Evolutionary conservation across 2,797 vertebrate genomes (phyloP), one percentile per base, ranked within the genome.

Genomic region (Gallirallus australis): DNA sequence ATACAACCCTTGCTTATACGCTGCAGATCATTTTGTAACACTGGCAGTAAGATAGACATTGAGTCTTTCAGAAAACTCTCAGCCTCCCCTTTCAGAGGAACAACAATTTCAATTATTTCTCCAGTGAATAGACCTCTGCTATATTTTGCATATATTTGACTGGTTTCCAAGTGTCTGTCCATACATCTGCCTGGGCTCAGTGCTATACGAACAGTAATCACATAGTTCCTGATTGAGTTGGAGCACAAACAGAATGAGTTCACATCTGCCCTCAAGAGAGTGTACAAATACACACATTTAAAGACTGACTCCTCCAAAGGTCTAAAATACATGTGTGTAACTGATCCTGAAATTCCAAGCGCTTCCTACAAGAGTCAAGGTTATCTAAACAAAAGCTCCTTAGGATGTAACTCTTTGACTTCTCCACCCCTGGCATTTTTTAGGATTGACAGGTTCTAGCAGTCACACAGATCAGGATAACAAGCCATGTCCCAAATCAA

Each of bases 361-460:
- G 48, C 65, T 77, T 95, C 72, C 79, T 68, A 23, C 61, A 83
- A 69, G 33, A 90, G 80, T 19, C 42, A 86, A 81, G 82, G 86
- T 91, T 95, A 86, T 68, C 72, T 81, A 91, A 92, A 95, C 79
- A 71, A 82, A 89, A 35, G 28, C 7, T 64, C 77, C 54, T 40
- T 57, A n/a, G 79, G 57, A 77, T 80, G 57, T 63, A 88, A 88
- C 71, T 76, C 82, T 61, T 81, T 88, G 82, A 94, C 87, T 93
- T 86, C 75, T 87, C 75, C 72, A 73, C 60, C 56, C 39, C 76
- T 94, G 3, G 4, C 42, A 71, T 73, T 85, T 93, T 87, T 90
- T 81, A 85, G 53, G 39, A 39, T 56, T 90, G 91, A 64, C 69
- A 81, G 33, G 52, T 90, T 65, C 61, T 68, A 86, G 61, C 45